Conservation (phyloP, 2,888 invertebrate genomes). For the Deroplatys truncata region DNA sequence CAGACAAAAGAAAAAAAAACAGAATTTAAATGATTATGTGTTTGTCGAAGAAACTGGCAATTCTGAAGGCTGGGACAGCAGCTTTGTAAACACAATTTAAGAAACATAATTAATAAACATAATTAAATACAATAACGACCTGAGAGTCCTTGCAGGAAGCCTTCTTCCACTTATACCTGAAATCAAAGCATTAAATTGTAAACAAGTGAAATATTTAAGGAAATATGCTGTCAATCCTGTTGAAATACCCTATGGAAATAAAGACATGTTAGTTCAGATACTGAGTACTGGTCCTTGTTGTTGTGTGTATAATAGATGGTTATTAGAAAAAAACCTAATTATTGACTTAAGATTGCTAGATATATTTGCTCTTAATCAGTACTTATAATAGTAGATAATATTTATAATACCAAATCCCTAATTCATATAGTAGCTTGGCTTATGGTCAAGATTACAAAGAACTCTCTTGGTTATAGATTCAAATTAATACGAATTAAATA, state of each 20-base stretch:
- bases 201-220: background rate
- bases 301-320: background rate
- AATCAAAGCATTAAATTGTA: background rate
- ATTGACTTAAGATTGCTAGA: too few species aligned
- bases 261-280: background rate
- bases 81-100: background rate
- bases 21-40: too few species aligned
- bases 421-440: too few species aligned
- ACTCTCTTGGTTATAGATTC: too few species aligned
- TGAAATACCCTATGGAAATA: background rate
- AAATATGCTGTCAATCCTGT: background rate
- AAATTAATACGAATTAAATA: too few species aligned
- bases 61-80: background rate
- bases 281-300: background rate
- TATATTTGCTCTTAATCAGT: too few species aligned
- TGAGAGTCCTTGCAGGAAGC: background rate
- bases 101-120: background rate
- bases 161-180: background rate
- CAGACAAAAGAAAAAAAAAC: too few species aligned
- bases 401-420: too few species aligned
- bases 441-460: too few species aligned
- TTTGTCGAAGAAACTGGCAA: background rate
- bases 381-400: too few species aligned
- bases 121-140: too few species aligned
- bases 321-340: too few species aligned